phyloP scores from a whole-genome alignment of 2,797 vertebrate species.

The Leptoclinus maculatus region DNA sequence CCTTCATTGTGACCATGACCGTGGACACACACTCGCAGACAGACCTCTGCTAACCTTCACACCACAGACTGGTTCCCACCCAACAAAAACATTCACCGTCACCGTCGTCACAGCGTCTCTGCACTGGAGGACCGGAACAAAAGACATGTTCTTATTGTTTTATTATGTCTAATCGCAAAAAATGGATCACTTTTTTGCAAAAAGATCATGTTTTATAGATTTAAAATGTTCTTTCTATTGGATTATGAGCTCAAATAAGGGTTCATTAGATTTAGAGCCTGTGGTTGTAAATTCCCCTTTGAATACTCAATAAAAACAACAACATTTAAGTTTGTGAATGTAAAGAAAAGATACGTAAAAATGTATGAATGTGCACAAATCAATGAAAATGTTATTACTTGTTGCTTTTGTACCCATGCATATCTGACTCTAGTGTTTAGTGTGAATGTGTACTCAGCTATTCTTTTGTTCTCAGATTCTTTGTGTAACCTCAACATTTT shows the following conservation, averaged over 20 bases:
- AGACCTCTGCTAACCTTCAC: constrained; percentile 3
- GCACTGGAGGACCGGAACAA: background rate
- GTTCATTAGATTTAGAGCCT: too few species aligned
- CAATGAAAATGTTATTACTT: background rate
- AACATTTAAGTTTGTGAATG: background rate
- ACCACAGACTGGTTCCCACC: background rate
- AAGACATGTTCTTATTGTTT: background rate
- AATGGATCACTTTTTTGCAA: too few species aligned
- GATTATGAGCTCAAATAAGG: background rate
- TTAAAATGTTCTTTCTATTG: too few species aligned
- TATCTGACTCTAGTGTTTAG: too few species aligned
- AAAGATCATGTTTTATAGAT: too few species aligned
- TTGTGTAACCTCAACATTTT: background rate
- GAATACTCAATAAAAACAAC: background rate
- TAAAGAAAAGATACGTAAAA: background rate
- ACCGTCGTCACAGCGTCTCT: background rate
- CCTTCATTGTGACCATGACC: constrained; percentile 42
- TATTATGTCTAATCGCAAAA: background rate
- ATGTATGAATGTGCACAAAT: background rate
- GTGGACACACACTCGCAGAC: constrained; percentile 8
- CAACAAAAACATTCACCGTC: background rate
- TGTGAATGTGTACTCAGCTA: background rate
- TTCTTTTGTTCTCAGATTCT: background rate
- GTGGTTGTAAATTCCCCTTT: background rate
- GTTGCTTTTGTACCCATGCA: too few species aligned